Base-by-base conservation (phyloP, 2,797 vertebrate species). In the Gambusia yucatana region DNA sequence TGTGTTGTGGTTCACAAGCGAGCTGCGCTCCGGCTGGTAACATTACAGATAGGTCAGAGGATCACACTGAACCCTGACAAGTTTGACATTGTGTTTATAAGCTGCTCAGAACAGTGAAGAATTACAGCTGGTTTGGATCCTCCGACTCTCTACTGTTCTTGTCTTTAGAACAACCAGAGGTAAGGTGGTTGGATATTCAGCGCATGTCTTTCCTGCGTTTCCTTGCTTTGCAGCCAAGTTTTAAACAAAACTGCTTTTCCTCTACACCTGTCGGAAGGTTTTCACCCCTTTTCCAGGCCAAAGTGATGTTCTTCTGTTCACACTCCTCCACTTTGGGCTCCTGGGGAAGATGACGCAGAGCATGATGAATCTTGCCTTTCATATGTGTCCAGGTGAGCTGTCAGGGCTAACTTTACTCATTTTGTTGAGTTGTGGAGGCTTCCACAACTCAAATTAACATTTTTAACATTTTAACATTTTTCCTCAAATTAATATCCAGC, bases 311-410 rank as follows among this genome's bases (percentile, higher is more conserved):
- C n/a, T 80, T 57, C 28, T 9, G 72, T 28, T 22, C 17, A 13
- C 33, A 61, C 3, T 20, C 0, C 25, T 72, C 39, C 55, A 4
- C n/a, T 1, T 2, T 67, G 63, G 3, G 20, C 9, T 41, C 20
- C 20, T 11, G 52, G 41, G 69, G 28, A 7, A 25, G 74, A 36
- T 8, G 28, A 57, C 5, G 11, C 13, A 52, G 2, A 22, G 48
- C 73, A 78, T 39, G 8, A 61, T 9, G 61, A 0, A 0, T 10
- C 0, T 0, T 4, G 39, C 28, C 0, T 0, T 7, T 2, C 0
- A 8, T 4, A 0, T 0, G 1, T 16, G 30, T 50, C 0, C 16
- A 78, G 73, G 84, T 87, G 82, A 74, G 73, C 9, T 5, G 13
- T 67, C 2, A 33, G 33, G 33, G 33, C 33, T 33, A 33, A 33